Base-by-base conservation (phyloP, 1,140 invertebrate genomes). In the Aphis craccivora region DNA sequence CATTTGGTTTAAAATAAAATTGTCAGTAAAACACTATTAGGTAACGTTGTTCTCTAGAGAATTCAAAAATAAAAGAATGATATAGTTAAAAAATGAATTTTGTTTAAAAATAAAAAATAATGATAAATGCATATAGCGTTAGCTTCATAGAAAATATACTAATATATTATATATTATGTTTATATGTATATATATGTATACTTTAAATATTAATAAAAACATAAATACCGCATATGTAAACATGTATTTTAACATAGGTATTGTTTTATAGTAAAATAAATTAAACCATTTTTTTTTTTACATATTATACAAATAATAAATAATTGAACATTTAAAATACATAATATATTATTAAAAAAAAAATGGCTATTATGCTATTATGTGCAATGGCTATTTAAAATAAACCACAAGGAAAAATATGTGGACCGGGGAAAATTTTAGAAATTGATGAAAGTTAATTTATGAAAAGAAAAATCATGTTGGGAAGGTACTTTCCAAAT, bases 11-110 rank as follows among this genome's bases (percentile, higher is more conserved):
- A 40, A 89, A 76, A 67, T 30, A n/a, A 76, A 53, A 89, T 89
- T 89, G 88, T 89, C 88, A 55, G 48, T 89, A 89, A 89, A 89
- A 89, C 45, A 53, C 48, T 40, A 40, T 55, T 40, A 11, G 35
- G 9, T 51, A 25, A 4, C 0, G 9, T 37, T 11, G 22, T 89
- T 25, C 35, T 5, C 51, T 37, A 25, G n/a, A 1, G 87, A 37
- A 48, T 7, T 20, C 0, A n/a, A 30, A 86, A 23, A n/a, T n/a
- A 30, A 86, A 87, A 86, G 2, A 23, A 6, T 37, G 30, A 4
- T 8, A 11, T 18, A n/a, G 11, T 88, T n/a, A 51, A 88, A 84
- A 40, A 30, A 2, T 25, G 43, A 84, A 8, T 25, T 23, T 25
- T 40, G 43, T 84, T 83, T 23, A 37, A 37, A 83, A 83, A 83